These are phyloP conservation scores for Gonatopus flavifemur DNA, from an alignment of 1,140 invertebrate species.

Conservation along the genomic window DNA sequence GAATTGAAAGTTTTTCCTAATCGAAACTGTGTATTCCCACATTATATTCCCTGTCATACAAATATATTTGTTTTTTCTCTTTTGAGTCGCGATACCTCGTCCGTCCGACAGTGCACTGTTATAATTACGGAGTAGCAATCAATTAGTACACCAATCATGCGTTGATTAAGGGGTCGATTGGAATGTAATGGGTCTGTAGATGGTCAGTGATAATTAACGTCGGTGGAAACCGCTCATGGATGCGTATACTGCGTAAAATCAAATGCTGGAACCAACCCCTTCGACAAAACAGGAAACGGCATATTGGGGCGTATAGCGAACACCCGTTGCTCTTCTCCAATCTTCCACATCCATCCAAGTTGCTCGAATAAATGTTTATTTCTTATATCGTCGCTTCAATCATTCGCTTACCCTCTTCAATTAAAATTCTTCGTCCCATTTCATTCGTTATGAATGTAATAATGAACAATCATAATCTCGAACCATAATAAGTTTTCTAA, in stretches of 20 bases:
- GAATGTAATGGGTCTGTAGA: slow-evolving; percentile 57
- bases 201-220: slow-evolving; percentile 60
- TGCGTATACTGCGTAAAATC: slow-evolving; percentile 56
- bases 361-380: neutral
- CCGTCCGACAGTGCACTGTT: slow-evolving; percentile 53
- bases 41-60: too few species aligned
- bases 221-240: slow-evolving; percentile 51
- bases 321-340: too few species aligned
- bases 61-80: too few species aligned
- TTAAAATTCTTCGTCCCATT: too few species aligned
- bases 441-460: too few species aligned
- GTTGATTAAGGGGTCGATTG: slow-evolving; percentile 59
- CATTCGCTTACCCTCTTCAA: too few species aligned
- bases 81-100: slow-evolving; percentile 51
- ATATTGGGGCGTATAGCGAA: slow-evolving; percentile 40
- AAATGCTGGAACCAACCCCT: slow-evolving; percentile 42
- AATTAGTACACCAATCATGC: slow-evolving; percentile 59
- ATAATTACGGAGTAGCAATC: slow-evolving; percentile 60
- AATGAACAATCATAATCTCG: too few species aligned
- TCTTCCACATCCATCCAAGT: neutral
- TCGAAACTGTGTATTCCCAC: too few species aligned
- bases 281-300: slow-evolving; percentile 46
- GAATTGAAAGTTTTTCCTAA: too few species aligned
- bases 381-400: too few species aligned
- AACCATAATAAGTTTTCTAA: too few species aligned